Conservation (phyloP, 2,888 invertebrate species). For the Drosophila yooni region DNA sequence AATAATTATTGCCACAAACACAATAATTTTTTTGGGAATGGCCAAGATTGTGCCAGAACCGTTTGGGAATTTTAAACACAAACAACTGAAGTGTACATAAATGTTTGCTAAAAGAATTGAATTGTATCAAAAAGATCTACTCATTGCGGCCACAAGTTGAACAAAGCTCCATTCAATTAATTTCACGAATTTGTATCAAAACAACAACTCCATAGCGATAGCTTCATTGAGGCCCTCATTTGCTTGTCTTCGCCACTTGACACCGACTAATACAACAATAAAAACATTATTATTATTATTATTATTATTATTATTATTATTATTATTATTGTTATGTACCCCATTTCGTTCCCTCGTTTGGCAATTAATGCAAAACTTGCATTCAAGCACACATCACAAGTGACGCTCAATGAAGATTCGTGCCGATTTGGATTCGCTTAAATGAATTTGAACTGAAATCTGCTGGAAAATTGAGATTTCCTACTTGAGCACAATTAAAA, state of each 20-base stretch:
- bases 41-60: background rate
- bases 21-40: background rate
- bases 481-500: slow-evolving; percentile 78
- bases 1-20: background rate
- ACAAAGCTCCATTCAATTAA: slow-evolving; percentile 1
- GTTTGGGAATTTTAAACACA: background rate
- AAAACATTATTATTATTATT: slow-evolving; percentile 26
- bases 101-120: background rate
- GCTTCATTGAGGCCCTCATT: slow-evolving; percentile 28
- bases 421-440: slow-evolving; percentile 56
- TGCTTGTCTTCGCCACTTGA: slow-evolving; percentile 36
- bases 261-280: slow-evolving; percentile 30
- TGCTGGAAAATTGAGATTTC: slow-evolving; percentile 78
- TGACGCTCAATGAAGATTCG: slow-evolving; percentile 44
- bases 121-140: background rate
- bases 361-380: slow-evolving; percentile 65
- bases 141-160: background rate
- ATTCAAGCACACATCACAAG: slow-evolving; percentile 61
- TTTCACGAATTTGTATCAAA: background rate
- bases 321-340: slow-evolving; percentile 14
- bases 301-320: slow-evolving; percentile 16
- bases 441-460: slow-evolving; percentile 60
- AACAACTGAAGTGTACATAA: background rate
- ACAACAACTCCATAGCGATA: slow-evolving; percentile 1
- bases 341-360: slow-evolving; percentile 17